A percentile compares a stretch with the other conserved stretches of the same genome.
These are phyloP conservation scores for Plebejus melissa DNA, from an alignment of 2,888 invertebrate species.

Conservation along the genomic window DNA sequence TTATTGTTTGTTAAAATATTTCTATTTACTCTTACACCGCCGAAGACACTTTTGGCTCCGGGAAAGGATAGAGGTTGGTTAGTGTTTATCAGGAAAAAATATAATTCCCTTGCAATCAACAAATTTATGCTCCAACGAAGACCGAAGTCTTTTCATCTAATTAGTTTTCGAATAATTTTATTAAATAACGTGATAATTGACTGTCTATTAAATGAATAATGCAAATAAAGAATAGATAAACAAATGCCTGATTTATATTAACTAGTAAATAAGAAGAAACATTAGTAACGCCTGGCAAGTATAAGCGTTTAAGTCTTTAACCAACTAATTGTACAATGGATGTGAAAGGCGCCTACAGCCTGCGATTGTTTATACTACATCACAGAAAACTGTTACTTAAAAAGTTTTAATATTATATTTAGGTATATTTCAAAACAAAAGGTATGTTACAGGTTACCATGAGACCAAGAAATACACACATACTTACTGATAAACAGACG, in stretches of 20 bases:
- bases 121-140: too few relatives aligned
- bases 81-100: background rate
- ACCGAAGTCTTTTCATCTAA: too few relatives aligned
- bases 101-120: background rate
- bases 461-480: background rate
- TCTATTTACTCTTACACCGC: too few relatives aligned
- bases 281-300: background rate
- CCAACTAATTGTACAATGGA: background rate
- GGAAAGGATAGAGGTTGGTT: too few relatives aligned
- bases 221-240: background rate
- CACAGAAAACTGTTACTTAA: background rate
- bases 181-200: too few relatives aligned
- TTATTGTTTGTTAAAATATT: too few relatives aligned
- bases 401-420: background rate
- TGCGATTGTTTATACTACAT: background rate
- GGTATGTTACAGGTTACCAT: too few relatives aligned
- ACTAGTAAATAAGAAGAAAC: background rate
- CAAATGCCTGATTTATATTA: background rate
- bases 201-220: background rate
- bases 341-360: background rate
- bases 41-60: too few relatives aligned
- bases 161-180: too few relatives aligned
- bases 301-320: background rate
- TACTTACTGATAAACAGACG: background rate
- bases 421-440: too few relatives aligned